A percentile compares a stretch with the other conserved stretches of the same genome.
phyloP scores from a whole-genome alignment of 2,113 vertebrate genomes.

The Callionymus lyra region DNA sequence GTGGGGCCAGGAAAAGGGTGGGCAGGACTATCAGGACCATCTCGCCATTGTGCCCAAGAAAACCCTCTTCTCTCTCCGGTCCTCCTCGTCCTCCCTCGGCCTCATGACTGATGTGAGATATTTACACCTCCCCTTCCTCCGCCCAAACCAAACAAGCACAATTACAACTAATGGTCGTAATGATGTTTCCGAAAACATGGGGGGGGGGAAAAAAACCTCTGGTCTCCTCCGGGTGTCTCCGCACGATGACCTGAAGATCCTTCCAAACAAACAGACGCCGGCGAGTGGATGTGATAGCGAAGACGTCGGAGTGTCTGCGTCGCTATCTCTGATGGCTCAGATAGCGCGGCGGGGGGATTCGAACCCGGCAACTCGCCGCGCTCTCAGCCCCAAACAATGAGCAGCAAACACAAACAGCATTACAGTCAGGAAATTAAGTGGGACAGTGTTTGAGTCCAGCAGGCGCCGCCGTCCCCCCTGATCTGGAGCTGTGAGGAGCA shows the following conservation, averaged over 20 bases:
- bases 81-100: conserved; percentile 24
- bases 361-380: conserved; percentile 49
- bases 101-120: conserved; percentile 49
- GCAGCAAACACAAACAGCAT: conserved; percentile 9
- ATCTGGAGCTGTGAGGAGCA: no score
- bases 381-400: conserved; percentile 55
- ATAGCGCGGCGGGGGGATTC: conserved; percentile 44
- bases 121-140: conserved; percentile 54
- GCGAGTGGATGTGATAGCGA: not conserved
- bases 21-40: conserved; percentile 29
- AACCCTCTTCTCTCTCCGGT: conserved; percentile 23
- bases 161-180: conserved; percentile 52
- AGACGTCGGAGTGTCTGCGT: conserved; percentile 8
- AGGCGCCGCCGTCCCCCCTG: no score
- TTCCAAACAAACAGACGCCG: conserved; percentile 1
- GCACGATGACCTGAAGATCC: not conserved
- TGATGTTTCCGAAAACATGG: conserved; percentile 50
- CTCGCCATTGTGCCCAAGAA: conserved; percentile 27
- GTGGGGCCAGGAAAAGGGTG: conserved; percentile 45
- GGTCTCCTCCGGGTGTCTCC: conserved; percentile 8
- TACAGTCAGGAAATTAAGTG: no score
- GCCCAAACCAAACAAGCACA: conserved; percentile 35
- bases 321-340: conserved; percentile 40
- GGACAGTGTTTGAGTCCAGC: no score
- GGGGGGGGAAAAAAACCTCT: no score